Evolutionary conservation across 2,888 invertebrate species (phyloP).

Genomic region (Criorhina ranunculi): DNA sequence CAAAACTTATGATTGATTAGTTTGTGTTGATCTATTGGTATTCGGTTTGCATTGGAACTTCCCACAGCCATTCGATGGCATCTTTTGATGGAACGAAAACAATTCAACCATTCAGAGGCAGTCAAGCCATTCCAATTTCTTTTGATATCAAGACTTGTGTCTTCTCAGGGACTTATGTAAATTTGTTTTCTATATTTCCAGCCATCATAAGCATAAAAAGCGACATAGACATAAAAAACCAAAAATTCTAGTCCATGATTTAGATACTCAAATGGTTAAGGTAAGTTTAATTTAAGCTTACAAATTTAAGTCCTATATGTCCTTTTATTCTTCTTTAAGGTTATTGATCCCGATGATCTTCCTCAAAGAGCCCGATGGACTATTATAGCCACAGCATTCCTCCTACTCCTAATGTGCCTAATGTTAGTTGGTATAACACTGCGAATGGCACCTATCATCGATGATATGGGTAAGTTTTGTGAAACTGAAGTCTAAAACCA

Average conservation of each 20-base stretch:
- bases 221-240: slow-evolving; percentile 84
- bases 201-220: slow-evolving; percentile 84
- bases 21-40: slow-evolving; percentile 27
- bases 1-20: slow-evolving; percentile 52
- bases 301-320: too few species aligned
- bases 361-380: slow-evolving; percentile 94
- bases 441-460: slow-evolving; percentile 97
- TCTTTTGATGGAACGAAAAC: slow-evolving; percentile 22
- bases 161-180: neutral
- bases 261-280: slow-evolving; percentile 84
- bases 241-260: slow-evolving; percentile 84
- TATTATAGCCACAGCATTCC: slow-evolving; percentile 95
- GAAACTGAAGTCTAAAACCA: neutral
- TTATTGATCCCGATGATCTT: slow-evolving; percentile 92
- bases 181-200: slow-evolving; percentile 74
- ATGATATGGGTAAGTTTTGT: slow-evolving; percentile 94
- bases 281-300: slow-evolving; percentile 74
- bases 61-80: slow-evolving; percentile 3
- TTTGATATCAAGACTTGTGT: neutral
- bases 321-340: slow-evolving; percentile 82
- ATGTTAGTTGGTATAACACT: slow-evolving; percentile 95
- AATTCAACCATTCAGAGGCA: neutral
- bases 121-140: neutral
- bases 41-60: slow-evolving; percentile 1
- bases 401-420: slow-evolving; percentile 94